Evolutionary conservation across 2,113 vertebrate species (phyloP).

Genomic region (Aegotheles bennettii): DNA sequence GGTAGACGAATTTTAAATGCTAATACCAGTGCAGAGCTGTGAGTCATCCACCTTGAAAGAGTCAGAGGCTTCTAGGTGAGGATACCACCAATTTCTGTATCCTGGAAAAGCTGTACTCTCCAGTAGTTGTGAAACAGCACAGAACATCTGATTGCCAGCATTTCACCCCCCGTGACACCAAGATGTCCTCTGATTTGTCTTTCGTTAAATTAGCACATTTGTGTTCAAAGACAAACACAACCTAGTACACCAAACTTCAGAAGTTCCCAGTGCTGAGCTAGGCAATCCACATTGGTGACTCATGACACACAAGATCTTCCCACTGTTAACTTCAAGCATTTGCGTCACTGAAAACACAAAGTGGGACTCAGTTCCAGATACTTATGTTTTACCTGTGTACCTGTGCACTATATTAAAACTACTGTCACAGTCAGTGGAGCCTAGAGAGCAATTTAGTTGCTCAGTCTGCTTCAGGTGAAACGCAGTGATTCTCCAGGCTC

Average conservation of each 20-base stretch:
- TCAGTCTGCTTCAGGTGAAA: background rate
- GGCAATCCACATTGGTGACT: accelerated
- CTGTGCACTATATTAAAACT: background rate
- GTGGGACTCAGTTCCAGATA: background rate
- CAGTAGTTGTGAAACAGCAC: background rate
- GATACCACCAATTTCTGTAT: background rate
- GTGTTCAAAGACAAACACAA: background rate
- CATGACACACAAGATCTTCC: background rate
- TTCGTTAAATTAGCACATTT: background rate
- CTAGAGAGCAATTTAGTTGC: background rate
- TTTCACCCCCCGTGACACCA: background rate
- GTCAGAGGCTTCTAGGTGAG: background rate
- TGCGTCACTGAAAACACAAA: background rate
- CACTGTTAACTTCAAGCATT: background rate
- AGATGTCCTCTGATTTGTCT: background rate
- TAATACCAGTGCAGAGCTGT: background rate
- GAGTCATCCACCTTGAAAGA: background rate
- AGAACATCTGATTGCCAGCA: background rate
- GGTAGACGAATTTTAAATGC: background rate
- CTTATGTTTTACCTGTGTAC: background rate
- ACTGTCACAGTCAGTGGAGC: background rate
- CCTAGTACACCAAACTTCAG: background rate
- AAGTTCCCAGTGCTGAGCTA: background rate
- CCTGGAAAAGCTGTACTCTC: background rate
- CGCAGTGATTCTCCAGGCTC: accelerated